Percentiles rank a stretch among this genome's conserved stretches.
These are phyloP conservation scores for Lampris megalopsis DNA, from an alignment of 2,113 vertebrate species.

Conservation along the genomic window DNA sequence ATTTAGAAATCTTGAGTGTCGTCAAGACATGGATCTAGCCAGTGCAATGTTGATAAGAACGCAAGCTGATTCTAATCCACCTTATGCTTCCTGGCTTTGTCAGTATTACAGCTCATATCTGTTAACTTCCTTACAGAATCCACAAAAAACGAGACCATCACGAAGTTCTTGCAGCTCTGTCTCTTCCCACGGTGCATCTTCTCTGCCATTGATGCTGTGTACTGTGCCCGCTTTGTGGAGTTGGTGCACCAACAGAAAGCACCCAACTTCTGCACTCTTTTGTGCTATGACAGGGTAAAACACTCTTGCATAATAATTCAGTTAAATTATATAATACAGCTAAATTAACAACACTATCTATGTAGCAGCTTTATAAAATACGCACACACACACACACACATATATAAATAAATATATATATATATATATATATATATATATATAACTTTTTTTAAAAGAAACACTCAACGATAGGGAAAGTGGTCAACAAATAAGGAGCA, in stretches of 20 bases:
- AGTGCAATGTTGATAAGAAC: too few relatives aligned
- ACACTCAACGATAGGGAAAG: too few relatives aligned
- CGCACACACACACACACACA: too few relatives aligned
- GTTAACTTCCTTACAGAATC: slow-evolving; percentile 85
- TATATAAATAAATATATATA: too few relatives aligned
- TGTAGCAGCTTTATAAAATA: not conserved
- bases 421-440: too few relatives aligned
- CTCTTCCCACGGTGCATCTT: slow-evolving; percentile 99
- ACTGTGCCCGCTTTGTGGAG: slow-evolving; percentile 98
- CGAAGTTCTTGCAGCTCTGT: slow-evolving; percentile 98
- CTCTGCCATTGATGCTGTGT: slow-evolving; percentile 97
- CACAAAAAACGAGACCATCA: slow-evolving; percentile 99
- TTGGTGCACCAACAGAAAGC: slow-evolving; percentile 98
- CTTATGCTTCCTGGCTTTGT: not conserved
- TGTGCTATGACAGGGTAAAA: slow-evolving; percentile 97
- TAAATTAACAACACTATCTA: not conserved
- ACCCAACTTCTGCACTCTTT: slow-evolving; percentile 97
- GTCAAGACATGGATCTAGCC: too few relatives aligned
- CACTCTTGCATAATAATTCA: not conserved
- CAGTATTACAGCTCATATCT: slow-evolving; percentile 16
- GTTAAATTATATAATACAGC: too few relatives aligned
- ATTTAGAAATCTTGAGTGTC: too few relatives aligned
- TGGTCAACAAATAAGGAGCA: too few relatives aligned
- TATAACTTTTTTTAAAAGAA: too few relatives aligned
- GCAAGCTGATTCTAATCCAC: not conserved